These are phyloP conservation scores for Crocidura indochinensis DNA, from an alignment of 2,797 vertebrate species.

Conservation along the genomic window DNA sequence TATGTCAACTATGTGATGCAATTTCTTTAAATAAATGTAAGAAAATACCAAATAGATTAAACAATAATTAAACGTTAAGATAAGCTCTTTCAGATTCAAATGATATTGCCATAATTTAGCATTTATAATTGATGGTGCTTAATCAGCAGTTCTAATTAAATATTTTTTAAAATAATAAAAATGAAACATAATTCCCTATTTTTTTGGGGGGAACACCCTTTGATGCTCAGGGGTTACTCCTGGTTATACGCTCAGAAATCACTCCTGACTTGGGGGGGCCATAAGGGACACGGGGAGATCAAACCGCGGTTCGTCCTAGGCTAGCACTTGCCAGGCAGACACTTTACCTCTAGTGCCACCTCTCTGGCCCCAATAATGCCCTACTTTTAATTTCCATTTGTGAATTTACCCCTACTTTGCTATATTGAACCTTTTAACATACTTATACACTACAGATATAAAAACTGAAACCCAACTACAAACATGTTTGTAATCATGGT, in stretches of 20 bases:
- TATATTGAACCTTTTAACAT: conserved; percentile 11
- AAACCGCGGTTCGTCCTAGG: too few relatives aligned
- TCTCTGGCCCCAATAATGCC: too few relatives aligned
- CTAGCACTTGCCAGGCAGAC: too few relatives aligned
- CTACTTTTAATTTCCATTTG: neutral
- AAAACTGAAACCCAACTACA: neutral
- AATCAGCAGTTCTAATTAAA: conserved; percentile 86
- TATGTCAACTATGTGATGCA: neutral
- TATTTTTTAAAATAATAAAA: conserved; percentile 1
- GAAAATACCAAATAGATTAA: conserved; percentile 90
- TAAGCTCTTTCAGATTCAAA: conserved; percentile 92
- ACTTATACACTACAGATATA: neutral
- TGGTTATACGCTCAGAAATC: too few relatives aligned
- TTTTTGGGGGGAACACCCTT: neutral
- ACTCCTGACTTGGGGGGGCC: too few relatives aligned
- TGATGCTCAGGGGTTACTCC: too few relatives aligned
- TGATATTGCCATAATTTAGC: conserved; percentile 91
- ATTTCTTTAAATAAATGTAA: neutral
- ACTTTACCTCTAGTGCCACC: too few relatives aligned
- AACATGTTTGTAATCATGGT: too few relatives aligned
- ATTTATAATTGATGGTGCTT: conserved; percentile 89
- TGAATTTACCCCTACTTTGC: neutral
- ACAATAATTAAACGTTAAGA: conserved; percentile 89
- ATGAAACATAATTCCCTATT: neutral
- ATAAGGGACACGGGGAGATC: too few relatives aligned